Percentiles rank a stretch among this genome's conserved stretches.
Conservation (phyloP, 2,797 vertebrate species). For the Meriones psammophilus region DNA sequence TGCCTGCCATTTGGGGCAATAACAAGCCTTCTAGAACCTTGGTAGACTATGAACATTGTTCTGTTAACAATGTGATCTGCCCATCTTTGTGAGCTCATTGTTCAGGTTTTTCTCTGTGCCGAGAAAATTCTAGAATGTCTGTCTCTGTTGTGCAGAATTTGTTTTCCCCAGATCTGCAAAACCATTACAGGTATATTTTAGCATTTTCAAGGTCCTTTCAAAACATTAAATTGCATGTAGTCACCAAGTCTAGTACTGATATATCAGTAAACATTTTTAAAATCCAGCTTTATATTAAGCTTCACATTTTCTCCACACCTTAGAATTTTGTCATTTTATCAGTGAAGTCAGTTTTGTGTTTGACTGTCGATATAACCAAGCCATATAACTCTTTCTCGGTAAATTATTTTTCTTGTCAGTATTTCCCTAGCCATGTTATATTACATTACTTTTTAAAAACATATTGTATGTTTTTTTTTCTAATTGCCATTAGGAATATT, state of each 20-base stretch:
- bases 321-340: neutral
- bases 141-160: neutral
- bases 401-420: neutral
- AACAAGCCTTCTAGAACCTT: neutral
- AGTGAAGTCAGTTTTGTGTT: neutral
- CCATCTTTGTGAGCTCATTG: neutral
- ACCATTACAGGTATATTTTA: neutral
- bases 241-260: neutral
- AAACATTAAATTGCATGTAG: neutral
- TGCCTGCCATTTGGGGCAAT: neutral
- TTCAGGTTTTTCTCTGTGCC: neutral
- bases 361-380: neutral
- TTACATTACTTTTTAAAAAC: neutral
- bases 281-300: neutral
- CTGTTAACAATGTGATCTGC: too few species aligned
- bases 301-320: neutral
- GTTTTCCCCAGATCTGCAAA: neutral
- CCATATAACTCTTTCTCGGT: neutral
- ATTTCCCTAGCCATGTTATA: neutral
- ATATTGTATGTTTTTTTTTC: neutral
- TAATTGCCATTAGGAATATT: neutral
- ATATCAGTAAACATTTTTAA: neutral
- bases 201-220: neutral
- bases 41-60: neutral
- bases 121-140: neutral